These are phyloP conservation scores for Todus mexicanus DNA, from an alignment of 2,797 vertebrate genomes.

Conservation along the genomic window DNA sequence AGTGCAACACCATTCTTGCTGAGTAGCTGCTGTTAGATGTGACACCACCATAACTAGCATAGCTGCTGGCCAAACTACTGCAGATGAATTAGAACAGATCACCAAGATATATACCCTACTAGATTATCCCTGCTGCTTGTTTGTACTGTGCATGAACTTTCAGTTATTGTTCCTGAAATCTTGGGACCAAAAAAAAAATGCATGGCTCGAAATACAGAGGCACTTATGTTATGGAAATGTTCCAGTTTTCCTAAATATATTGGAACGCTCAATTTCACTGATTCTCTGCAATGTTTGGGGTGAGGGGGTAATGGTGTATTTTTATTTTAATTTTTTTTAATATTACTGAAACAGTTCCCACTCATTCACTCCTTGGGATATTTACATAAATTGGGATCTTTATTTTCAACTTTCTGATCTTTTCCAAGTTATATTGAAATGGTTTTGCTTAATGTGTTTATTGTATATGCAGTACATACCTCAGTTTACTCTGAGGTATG, in stretches of 20 bases:
- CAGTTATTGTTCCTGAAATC: background rate
- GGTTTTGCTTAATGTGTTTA: background rate
- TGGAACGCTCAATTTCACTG: background rate
- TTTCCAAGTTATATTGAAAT: background rate
- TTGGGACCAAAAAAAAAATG: background rate
- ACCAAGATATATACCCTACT: background rate
- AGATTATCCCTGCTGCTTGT: background rate
- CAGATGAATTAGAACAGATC: background rate
- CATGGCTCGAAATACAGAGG: background rate
- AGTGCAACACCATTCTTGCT: background rate
- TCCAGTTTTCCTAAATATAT: background rate
- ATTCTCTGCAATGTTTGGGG: background rate
- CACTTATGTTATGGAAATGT: background rate
- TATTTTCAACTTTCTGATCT: background rate
- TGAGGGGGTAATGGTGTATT: no score
- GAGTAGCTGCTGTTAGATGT: accelerated
- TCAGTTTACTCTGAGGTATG: background rate
- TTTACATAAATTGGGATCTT: background rate
- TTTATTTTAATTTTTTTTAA: background rate
- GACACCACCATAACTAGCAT: accelerated
- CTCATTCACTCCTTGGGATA: background rate
- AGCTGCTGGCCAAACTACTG: background rate
- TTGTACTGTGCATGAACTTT: background rate
- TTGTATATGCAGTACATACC: background rate
- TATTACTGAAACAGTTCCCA: background rate